phyloP scores from a whole-genome alignment of 2,888 invertebrate genomes.

The Apantesis nais region DNA sequence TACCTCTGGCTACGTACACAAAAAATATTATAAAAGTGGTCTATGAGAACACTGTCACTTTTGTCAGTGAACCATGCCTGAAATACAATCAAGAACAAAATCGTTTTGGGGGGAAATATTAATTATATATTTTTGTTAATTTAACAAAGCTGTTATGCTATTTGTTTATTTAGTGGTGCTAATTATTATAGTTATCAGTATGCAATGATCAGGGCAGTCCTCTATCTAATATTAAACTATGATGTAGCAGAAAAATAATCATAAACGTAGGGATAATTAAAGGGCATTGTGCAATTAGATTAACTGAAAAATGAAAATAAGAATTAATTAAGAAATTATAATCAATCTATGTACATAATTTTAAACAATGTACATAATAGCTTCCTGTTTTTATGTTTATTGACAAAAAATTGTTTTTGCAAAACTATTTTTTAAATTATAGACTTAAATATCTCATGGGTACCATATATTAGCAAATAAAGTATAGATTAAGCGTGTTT shows the following conservation, averaged over 20 bases:
- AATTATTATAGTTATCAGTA: neutral
- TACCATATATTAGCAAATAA: too few relatives aligned
- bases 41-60: constrained; percentile 30
- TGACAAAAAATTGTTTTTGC: too few relatives aligned
- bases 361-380: too few relatives aligned
- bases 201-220: too few relatives aligned
- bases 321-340: too few relatives aligned
- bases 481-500: too few relatives aligned
- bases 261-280: neutral
- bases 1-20: constrained; percentile 23
- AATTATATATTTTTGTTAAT: neutral
- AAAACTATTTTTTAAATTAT: neutral
- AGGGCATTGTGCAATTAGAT: too few relatives aligned
- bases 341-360: too few relatives aligned
- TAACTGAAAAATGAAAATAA: too few relatives aligned
- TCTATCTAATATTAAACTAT: too few relatives aligned
- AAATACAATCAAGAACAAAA: constrained; percentile 24
- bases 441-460: neutral
- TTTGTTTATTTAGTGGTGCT: neutral
- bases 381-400: too few relatives aligned
- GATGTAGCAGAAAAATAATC: neutral
- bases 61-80: constrained; percentile 24
- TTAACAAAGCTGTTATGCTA: neutral
- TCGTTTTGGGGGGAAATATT: neutral
- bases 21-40: constrained; percentile 21